Conservation (phyloP, 2,797 vertebrate species). For the Hemibagrus guttatus region DNA sequence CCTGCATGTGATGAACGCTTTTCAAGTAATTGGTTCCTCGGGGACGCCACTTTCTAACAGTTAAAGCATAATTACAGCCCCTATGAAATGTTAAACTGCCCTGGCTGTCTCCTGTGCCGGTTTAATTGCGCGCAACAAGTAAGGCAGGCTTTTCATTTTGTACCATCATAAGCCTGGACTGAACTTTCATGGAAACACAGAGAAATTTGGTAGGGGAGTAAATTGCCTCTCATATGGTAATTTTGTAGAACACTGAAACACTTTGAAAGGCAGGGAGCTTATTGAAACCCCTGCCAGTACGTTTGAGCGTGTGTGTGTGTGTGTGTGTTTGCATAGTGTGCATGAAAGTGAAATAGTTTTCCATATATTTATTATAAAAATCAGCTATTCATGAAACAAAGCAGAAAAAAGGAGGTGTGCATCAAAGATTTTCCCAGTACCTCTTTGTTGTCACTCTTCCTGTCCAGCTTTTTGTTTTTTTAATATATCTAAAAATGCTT, state of each 20-base stretch:
- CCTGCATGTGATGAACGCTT: conserved; percentile 92
- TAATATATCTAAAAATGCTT: neutral
- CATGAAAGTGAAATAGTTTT: conserved; percentile 12
- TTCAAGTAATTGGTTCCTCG: conserved; percentile 98
- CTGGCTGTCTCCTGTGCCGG: conserved; percentile 84
- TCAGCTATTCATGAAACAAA: conserved; percentile 7
- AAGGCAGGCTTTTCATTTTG: conserved; percentile 87
- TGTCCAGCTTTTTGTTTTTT: neutral
- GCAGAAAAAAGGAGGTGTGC: no score
- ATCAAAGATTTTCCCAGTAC: neutral
- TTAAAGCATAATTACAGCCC: conserved; percentile 97
- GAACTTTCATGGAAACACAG: conserved; percentile 86
- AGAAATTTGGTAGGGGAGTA: conserved; percentile 87
- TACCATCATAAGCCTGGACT: conserved; percentile 85
- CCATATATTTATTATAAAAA: neutral
- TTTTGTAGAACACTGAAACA: conserved; percentile 84
- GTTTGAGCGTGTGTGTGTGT: neutral
- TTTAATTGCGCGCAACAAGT: conserved; percentile 99
- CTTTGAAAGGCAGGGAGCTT: conserved; percentile 75
- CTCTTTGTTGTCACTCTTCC: neutral
- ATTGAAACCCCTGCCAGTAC: conserved; percentile 69
- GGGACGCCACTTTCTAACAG: conserved; percentile 95
- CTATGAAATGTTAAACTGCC: conserved; percentile 96
- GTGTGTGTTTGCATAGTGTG: neutral
- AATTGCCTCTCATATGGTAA: conserved; percentile 89